phyloP scores from a whole-genome alignment of 2,113 vertebrate genomes.

The Semnornis frantzii region DNA sequence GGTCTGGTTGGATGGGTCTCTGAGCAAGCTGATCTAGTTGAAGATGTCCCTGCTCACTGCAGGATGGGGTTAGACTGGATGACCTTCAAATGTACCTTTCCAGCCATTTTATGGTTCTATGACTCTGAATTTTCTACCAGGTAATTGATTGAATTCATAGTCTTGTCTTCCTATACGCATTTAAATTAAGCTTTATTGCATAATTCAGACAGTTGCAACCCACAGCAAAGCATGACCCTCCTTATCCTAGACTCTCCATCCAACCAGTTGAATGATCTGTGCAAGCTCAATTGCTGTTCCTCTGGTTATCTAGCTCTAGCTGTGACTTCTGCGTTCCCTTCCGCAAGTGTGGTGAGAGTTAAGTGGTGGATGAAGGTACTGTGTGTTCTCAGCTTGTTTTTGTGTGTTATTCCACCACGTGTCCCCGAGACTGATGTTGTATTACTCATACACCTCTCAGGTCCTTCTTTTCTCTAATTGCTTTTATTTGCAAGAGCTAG shows the following conservation, averaged over 20 bases:
- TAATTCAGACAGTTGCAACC: neutral
- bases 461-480: slow-evolving; percentile 5
- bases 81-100: too few relatives aligned
- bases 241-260: neutral
- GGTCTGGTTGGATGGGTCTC: too few relatives aligned
- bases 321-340: neutral
- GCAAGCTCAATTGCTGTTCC: fast-evolving
- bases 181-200: neutral
- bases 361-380: neutral
- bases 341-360: neutral
- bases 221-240: neutral
- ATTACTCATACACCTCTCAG: slow-evolving; percentile 54
- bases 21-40: too few relatives aligned
- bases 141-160: neutral
- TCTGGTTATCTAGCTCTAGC: neutral
- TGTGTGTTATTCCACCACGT: slow-evolving; percentile 10
- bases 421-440: slow-evolving; percentile 22
- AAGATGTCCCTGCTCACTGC: too few relatives aligned
- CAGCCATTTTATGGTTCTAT: too few relatives aligned
- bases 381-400: slow-evolving; percentile 13
- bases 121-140: neutral
- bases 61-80: too few relatives aligned
- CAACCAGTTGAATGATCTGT: neutral
- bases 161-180: neutral
- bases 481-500: slow-evolving; percentile 1